Percentiles rank a stretch among this genome's conserved stretches.
Evolutionary conservation across 2,113 vertebrate species (phyloP).

Genomic region (Chroicocephalus ridibundus): DNA sequence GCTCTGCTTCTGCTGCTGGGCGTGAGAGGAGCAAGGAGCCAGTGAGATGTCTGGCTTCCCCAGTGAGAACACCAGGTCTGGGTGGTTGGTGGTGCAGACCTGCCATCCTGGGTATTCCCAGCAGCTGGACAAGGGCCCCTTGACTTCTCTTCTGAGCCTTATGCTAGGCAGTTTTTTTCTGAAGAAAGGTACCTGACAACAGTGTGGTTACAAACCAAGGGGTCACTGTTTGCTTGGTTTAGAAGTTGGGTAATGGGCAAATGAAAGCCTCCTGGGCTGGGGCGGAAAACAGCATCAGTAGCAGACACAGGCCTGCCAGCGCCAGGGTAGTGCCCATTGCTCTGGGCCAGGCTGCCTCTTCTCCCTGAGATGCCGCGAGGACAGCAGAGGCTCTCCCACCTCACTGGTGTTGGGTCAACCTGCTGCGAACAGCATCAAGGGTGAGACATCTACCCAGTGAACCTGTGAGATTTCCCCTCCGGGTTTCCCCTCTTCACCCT

Average conservation of each 20-base stretch:
- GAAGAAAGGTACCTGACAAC: background rate
- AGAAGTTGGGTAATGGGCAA: background rate
- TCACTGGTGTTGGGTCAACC: background rate
- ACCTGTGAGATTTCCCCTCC: background rate
- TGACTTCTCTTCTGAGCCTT: background rate
- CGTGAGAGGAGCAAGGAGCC: background rate
- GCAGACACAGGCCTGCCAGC: background rate
- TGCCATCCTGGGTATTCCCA: background rate
- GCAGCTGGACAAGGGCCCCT: background rate
- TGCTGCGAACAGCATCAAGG: background rate
- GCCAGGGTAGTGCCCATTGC: background rate
- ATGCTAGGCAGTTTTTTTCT: background rate
- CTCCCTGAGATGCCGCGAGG: background rate
- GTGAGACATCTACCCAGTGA: background rate
- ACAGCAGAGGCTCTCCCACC: background rate
- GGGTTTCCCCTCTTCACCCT: background rate
- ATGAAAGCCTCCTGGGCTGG: background rate
- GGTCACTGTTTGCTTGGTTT: background rate
- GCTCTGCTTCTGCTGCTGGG: background rate
- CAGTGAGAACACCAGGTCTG: fast-evolving
- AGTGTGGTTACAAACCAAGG: background rate
- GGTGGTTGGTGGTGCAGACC: background rate
- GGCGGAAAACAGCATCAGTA: background rate
- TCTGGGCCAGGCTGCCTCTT: background rate
- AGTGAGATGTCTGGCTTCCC: no score